phyloP scores from a whole-genome alignment of 2,113 vertebrate genomes.

The Ciconia stormi region DNA sequence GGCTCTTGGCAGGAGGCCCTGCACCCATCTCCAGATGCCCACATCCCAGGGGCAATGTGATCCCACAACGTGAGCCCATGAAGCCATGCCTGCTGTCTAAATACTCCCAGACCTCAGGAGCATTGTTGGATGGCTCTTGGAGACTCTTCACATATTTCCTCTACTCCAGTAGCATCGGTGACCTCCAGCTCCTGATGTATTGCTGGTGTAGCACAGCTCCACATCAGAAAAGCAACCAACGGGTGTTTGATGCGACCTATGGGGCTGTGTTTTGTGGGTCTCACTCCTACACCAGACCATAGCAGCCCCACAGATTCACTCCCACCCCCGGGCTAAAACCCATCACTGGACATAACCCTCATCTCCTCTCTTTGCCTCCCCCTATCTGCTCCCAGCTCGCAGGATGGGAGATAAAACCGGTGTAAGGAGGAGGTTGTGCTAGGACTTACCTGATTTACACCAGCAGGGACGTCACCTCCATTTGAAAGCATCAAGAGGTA shows the following conservation, averaged over 20 bases:
- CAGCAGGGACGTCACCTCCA: not conserved
- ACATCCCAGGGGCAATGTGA: not conserved
- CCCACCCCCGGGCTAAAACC: not conserved
- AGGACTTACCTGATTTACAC: not conserved
- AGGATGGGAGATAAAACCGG: not conserved
- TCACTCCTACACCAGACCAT: not conserved
- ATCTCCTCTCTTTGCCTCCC: not conserved
- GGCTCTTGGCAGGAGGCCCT: not conserved
- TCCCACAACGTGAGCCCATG: rapidly evolving
- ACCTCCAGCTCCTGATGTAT: not conserved
- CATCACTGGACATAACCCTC: not conserved
- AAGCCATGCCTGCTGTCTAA: not conserved
- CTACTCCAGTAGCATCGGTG: not conserved
- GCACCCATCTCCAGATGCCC: not conserved
- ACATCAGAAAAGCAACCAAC: rapidly evolving
- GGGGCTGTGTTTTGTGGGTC: not conserved
- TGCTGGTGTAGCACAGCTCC: not conserved
- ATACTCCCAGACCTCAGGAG: not conserved
- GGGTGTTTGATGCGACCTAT: not conserved
- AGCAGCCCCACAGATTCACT: not conserved
- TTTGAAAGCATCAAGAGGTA: not conserved
- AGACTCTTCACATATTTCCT: not conserved
- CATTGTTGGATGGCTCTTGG: not conserved
- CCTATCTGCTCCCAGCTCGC: not conserved
- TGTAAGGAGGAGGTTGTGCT: not conserved